These are phyloP conservation scores for Leucophenga montana DNA, from an alignment of 2,888 invertebrate genomes.

Conservation along the genomic window DNA sequence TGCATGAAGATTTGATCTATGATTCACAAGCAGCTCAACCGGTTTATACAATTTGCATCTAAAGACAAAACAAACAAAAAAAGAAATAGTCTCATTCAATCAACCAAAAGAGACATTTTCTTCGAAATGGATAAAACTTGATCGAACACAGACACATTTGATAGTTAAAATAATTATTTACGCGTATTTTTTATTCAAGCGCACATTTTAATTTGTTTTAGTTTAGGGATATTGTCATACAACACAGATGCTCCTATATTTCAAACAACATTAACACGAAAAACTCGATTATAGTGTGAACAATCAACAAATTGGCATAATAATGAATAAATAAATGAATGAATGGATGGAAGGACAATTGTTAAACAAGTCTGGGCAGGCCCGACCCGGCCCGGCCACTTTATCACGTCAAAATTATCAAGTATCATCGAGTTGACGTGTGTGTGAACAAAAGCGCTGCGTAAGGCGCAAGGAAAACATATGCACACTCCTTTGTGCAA, in stretches of 20 bases:
- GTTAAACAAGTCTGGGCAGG: conserved; percentile 35
- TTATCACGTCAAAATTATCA: conserved; percentile 57
- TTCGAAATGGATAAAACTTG: too few relatives aligned
- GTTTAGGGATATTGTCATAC: too few relatives aligned
- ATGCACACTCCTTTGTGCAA: not conserved
- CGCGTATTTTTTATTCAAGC: too few relatives aligned
- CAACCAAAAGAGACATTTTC: too few relatives aligned
- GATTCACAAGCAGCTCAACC: too few relatives aligned
- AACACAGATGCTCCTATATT: too few relatives aligned
- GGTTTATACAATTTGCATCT: too few relatives aligned
- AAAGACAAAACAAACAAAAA: too few relatives aligned
- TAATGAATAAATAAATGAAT: conserved; percentile 7
- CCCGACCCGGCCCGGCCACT: conserved; percentile 53
- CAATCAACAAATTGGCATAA: conserved; percentile 23
- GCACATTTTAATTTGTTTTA: too few relatives aligned
- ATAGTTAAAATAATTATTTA: not conserved
- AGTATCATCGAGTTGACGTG: conserved; percentile 44
- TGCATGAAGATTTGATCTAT: too few relatives aligned
- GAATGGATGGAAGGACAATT: conserved; percentile 16
- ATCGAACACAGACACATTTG: too few relatives aligned
- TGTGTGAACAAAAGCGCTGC: conserved; percentile 24
- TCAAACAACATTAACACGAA: conserved; percentile 5
- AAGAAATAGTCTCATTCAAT: too few relatives aligned
- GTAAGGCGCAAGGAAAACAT: conserved; percentile 20
- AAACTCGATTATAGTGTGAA: conserved; percentile 14